phyloP scores from a whole-genome alignment of 1,140 invertebrate species.

The Homalodisca vitripennis region DNA sequence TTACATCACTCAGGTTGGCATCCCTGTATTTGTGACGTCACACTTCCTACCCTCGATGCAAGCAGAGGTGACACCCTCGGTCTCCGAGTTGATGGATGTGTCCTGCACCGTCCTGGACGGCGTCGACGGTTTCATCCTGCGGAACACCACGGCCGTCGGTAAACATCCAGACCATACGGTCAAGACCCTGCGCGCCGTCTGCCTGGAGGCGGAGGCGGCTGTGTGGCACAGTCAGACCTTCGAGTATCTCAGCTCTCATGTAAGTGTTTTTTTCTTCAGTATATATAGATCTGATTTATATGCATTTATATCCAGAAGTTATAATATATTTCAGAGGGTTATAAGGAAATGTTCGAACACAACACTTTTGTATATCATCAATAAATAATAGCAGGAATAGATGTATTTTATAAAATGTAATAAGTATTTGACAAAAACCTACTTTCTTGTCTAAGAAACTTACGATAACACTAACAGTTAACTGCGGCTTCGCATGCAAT shows the following conservation, averaged over 20 bases:
- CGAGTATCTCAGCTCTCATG: constrained; percentile 72
- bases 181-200: constrained; percentile 92
- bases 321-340: not conserved
- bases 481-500: too few relatives aligned
- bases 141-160: constrained; percentile 97
- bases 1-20: not conserved
- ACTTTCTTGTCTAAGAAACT: too few relatives aligned
- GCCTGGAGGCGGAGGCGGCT: constrained; percentile 96
- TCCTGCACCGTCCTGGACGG: constrained; percentile 97
- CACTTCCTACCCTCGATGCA: constrained; percentile 10
- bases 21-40: not conserved
- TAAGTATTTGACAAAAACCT: too few relatives aligned
- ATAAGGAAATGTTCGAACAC: not conserved
- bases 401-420: too few relatives aligned
- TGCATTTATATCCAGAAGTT: not conserved
- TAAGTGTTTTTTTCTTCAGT: constrained; percentile 42
- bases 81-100: constrained; percentile 88
- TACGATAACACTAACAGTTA: too few relatives aligned
- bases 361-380: not conserved
- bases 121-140: constrained; percentile 98
- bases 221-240: constrained; percentile 94
- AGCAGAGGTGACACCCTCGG: constrained; percentile 10
- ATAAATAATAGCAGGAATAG: not conserved
- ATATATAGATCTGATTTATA: not conserved
- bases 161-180: constrained; percentile 92